These are phyloP conservation scores for Heliothis virescens DNA, from an alignment of 1,140 invertebrate genomes.

Conservation along the genomic window DNA sequence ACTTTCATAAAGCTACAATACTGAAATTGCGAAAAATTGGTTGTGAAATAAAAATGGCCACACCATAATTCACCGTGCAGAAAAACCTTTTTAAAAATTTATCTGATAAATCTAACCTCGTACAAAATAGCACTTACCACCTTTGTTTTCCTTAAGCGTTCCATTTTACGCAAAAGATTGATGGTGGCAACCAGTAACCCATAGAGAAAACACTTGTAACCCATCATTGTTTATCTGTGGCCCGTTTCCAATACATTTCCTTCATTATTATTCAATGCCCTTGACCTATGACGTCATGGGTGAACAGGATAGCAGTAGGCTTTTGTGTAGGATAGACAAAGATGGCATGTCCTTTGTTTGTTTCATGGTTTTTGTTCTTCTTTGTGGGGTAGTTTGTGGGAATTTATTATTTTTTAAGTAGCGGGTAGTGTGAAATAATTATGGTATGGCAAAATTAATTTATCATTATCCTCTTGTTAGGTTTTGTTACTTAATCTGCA, in stretches of 20 bases:
- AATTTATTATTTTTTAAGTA: background rate
- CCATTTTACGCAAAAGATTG: conserved; percentile 6
- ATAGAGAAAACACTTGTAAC: background rate
- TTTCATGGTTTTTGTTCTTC: background rate
- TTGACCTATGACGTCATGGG: conserved; percentile 2
- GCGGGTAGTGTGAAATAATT: too few species aligned
- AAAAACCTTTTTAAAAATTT: too few species aligned
- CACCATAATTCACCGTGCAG: too few species aligned
- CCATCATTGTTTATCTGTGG: conserved; percentile 18
- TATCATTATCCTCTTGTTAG: too few species aligned
- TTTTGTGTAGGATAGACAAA: background rate
- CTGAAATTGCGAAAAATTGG: too few species aligned
- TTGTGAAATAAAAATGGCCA: too few species aligned
- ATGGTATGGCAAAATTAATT: too few species aligned
- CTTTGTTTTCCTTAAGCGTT: background rate
- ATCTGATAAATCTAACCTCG: background rate
- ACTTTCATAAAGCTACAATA: too few species aligned
- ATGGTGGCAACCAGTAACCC: background rate
- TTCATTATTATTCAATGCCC: conserved; percentile 5
- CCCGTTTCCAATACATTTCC: background rate
- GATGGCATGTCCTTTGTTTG: background rate
- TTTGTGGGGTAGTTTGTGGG: background rate
- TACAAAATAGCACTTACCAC: background rate
- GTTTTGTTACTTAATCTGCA: too few species aligned
- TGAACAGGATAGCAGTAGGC: background rate